Base-by-base conservation (phyloP, 2,888 invertebrate species). In the Allygus modestus region DNA sequence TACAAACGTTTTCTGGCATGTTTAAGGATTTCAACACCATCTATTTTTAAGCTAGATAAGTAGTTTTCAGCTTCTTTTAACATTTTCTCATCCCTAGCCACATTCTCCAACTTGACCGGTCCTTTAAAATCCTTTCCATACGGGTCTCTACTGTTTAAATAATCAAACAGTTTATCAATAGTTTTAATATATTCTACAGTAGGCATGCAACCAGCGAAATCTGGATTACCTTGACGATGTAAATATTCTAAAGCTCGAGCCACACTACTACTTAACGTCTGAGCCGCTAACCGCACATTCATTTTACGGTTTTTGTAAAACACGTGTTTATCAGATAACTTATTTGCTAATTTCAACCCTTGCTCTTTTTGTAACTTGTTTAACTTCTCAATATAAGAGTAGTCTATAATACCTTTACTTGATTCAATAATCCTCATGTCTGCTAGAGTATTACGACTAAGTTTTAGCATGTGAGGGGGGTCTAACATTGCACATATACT, bases 241-340 rank as follows among this genome's bases (percentile, higher is more conserved):
- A 81, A 33, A 28, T 46, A 81, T 51, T 54, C 58, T 20, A 81
- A 31, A 23, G 81, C 26, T 11, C 54, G 26, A 26, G 81, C 81
- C 12, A 81, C 51, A 31, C 81, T 31, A n/a, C 17, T 1, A 81
- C 81, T 81, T 43, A 81, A 43, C 9, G 81, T 81, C 54, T 81
- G 51, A 31, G 1, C 58, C 26, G 58, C 81, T n/a, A 51, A 11
- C 28, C 17, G 54, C 0, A 81, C 81, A 58, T 54, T 81, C 81
- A 81, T 81, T 31, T 81, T 81, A 23, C 15, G 28, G 43, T 81
- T 81, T 51, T 26, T 31, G 43, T 26, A 81, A 15, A 20, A 20
- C 7, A 81, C 33, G 15, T 81, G 81, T 31, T 46, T 81, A 43
- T 77, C 46, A 5, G 79, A 77, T 15, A 77, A 77, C 23, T 41